phyloP scores from a whole-genome alignment of 2,113 vertebrate genomes.

The Camelus dromedarius region DNA sequence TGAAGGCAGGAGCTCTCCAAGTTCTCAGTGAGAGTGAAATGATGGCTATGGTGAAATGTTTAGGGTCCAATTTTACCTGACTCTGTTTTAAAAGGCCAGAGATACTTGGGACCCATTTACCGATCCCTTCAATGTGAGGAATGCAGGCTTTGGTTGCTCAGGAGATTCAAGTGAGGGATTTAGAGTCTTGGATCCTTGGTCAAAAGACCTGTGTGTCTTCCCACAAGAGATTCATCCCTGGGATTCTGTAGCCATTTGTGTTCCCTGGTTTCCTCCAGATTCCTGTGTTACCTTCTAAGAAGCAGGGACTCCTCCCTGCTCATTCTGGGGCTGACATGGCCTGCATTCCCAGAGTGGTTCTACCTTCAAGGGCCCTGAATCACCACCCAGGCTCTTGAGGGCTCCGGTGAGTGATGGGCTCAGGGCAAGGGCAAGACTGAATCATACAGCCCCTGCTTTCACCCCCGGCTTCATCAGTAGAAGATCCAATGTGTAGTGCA shows the following conservation, averaged over 20 bases:
- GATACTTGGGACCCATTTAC: background rate
- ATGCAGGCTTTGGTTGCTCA: background rate
- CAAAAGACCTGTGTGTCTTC: background rate
- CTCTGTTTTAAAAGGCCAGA: background rate
- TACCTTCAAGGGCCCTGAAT: background rate
- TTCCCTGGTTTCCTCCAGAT: background rate
- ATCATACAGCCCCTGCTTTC: background rate
- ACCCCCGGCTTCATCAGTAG: background rate
- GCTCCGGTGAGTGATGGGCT: background rate
- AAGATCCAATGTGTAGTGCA: background rate
- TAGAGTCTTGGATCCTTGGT: background rate
- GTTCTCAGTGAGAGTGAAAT: background rate
- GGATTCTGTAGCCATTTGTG: background rate
- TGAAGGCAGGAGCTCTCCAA: background rate
- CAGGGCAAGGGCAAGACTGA: background rate
- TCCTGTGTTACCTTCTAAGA: background rate
- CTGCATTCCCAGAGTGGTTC: background rate
- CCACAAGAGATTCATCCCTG: background rate
- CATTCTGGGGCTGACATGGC: background rate
- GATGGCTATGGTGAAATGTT: background rate
- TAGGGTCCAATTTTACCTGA: background rate
- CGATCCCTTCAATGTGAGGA: background rate
- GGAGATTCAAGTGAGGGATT: background rate
- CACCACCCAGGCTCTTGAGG: accelerated
- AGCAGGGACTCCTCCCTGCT: background rate